phyloP scores from a whole-genome alignment of 2,888 invertebrate species.

The Lasioglossum marginatum region DNA sequence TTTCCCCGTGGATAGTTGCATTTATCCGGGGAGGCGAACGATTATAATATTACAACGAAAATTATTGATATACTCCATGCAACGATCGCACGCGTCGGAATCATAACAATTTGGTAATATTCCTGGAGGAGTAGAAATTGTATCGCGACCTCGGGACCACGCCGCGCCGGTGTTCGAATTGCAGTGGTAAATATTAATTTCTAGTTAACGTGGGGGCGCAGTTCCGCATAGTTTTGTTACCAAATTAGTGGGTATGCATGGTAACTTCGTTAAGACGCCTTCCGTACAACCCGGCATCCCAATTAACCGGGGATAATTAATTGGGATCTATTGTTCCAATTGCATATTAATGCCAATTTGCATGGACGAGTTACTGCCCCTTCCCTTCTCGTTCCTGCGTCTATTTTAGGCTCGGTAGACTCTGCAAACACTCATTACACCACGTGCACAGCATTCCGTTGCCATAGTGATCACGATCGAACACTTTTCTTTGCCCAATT shows the following conservation, averaged over 20 bases:
- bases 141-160: background rate
- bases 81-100: background rate
- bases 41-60: background rate
- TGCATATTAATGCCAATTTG: slow-evolving; percentile 67
- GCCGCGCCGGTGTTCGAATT: slow-evolving; percentile 28
- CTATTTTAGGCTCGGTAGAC: slow-evolving; percentile 33
- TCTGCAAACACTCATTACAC: slow-evolving; percentile 8
- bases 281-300: slow-evolving; percentile 33
- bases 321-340: slow-evolving; percentile 67
- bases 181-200: slow-evolving; percentile 43
- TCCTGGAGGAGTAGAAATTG: slow-evolving; percentile 5
- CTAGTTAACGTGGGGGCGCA: slow-evolving; percentile 16
- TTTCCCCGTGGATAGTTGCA: background rate
- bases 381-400: slow-evolving; percentile 3
- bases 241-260: slow-evolving; percentile 41
- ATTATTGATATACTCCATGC: background rate
- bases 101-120: slow-evolving; percentile 16
- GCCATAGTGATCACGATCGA: background rate
- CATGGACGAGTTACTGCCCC: slow-evolving; percentile 58
- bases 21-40: background rate
- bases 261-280: slow-evolving; percentile 57
- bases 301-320: slow-evolving; percentile 65
- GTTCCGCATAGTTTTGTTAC: slow-evolving; percentile 43
- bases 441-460: background rate
- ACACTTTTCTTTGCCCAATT: background rate